Conservation (phyloP, 2,113 vertebrate species). For the Eptatretus burgeri region DNA sequence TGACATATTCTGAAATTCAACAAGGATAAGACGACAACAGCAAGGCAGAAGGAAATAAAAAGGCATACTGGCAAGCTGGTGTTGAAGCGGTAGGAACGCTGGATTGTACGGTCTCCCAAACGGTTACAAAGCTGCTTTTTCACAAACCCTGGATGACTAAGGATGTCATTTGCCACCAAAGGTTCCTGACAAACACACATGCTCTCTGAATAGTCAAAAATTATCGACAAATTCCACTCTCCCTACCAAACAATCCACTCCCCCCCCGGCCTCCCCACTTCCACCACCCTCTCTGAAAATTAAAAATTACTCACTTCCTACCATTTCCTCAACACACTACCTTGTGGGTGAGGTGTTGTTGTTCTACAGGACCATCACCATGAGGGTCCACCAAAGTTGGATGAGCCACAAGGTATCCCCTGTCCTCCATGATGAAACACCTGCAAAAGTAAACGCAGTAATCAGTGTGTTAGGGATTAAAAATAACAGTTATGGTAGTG, state of each 20-base stretch:
- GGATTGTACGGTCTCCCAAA: conserved; percentile 89
- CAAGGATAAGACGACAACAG: too few species aligned
- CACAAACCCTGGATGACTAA: conserved; percentile 92
- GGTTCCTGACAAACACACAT: conserved; percentile 31
- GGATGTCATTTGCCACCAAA: conserved; percentile 78
- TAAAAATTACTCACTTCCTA: too few species aligned
- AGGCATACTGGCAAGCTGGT: conserved; percentile 55
- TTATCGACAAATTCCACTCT: too few species aligned
- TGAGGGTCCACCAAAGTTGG: conserved; percentile 96
- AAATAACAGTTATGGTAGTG: too few species aligned
- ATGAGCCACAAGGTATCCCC: conserved; percentile 81
- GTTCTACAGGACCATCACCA: conserved; percentile 77
- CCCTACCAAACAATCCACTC: too few species aligned
- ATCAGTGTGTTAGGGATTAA: too few species aligned
- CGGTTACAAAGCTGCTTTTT: conserved; percentile 97
- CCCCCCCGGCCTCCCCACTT: too few species aligned
- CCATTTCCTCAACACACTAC: conserved; percentile 15
- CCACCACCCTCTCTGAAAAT: too few species aligned
- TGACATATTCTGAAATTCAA: too few species aligned
- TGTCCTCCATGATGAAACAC: conserved; percentile 97
- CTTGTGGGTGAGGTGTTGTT: conserved; percentile 97
- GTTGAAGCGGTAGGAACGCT: conserved; percentile 94
- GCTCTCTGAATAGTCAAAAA: too few species aligned
- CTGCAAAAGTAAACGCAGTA: conserved; percentile 15
- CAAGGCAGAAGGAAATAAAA: background rate